Base-by-base conservation (phyloP, 2,888 invertebrate species). In the Pheosia tremula region DNA sequence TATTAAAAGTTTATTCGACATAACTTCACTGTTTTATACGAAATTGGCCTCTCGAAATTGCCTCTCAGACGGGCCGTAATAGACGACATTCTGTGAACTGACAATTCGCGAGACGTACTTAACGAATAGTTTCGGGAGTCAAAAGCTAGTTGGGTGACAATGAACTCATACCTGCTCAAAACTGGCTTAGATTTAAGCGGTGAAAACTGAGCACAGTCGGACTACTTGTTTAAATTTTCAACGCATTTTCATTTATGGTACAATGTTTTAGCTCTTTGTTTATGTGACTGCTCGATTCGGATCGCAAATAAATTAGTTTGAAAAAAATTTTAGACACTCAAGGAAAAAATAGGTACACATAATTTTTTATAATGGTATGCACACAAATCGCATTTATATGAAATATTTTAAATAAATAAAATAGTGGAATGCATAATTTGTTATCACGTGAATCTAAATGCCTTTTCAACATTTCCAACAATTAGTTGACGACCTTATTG, bases 121-220 rank as follows among this genome's bases (percentile, higher is more conserved):
- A 71, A 66, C 67, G 66, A 77, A 77, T 77, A 75, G 78, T 77
- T 77, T 66, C 50, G 61, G 7, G 70, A 75, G 50, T 75, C 75
- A 69, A 69, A 73, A 66, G 70, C 72, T 70, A 68, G 64, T 66
- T 68, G 63, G 69, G 61, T 72, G 56, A 45, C 56, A 70, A 77
- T 72, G 70, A 77, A 69, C 67, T 72, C 70, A 64, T 77, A 72
- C 68, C 77, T 77, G 69, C 64, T 73, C 59, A 50, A 63, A 68
- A 69, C 66, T 66, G 60, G 67, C 66, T 70, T 68, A 68, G 69
- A 71, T 68, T 36, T 63, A 66, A 76, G 63, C 67, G 65, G 63
- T 60, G 58, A 62, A 63, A 52, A 59, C 65, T 66, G 68, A 65
- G 62, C 66, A 56, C 62, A 68, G 66, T 74, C 74, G 58, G 64